A percentile compares a stretch with the other conserved stretches of the same genome.
Conservation (phyloP, 2,797 vertebrate species). For the Falco novaeseelandiae region DNA sequence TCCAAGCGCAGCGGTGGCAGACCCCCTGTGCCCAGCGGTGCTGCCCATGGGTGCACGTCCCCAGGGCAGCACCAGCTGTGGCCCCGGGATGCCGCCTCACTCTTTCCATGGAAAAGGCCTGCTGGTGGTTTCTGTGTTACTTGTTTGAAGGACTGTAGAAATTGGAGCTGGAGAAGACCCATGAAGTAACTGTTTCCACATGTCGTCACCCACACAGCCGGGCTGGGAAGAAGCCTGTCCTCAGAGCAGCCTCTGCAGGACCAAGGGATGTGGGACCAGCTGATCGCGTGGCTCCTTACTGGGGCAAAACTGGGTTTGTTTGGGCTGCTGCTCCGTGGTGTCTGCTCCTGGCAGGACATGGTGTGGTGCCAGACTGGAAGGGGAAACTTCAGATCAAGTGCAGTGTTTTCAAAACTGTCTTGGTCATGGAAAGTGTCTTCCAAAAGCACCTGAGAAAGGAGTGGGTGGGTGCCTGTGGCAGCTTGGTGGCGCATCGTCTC, state of each 20-base stretch:
- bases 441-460: not conserved
- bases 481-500: not conserved
- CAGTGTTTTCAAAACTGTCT: not conserved
- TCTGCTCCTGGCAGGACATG: not conserved
- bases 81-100: not conserved
- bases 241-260: not conserved
- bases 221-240: not conserved
- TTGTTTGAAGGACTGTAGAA: not conserved
- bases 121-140: not conserved
- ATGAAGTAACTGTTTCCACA: conserved; percentile 6
- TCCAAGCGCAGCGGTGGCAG: not conserved
- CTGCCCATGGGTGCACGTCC: not conserved
- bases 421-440: not conserved
- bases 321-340: not conserved
- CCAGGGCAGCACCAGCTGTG: not conserved
- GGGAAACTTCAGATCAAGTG: not conserved
- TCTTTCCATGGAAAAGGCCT: not conserved
- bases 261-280: not conserved
- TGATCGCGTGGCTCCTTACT: not conserved
- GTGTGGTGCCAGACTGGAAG: not conserved
- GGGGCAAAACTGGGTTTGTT: not conserved
- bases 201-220: not conserved
- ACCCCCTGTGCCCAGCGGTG: not conserved
- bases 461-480: not conserved
- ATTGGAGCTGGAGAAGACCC: not conserved